These are phyloP conservation scores for Pitta sordida DNA, from an alignment of 2,113 vertebrate species.

Conservation along the genomic window DNA sequence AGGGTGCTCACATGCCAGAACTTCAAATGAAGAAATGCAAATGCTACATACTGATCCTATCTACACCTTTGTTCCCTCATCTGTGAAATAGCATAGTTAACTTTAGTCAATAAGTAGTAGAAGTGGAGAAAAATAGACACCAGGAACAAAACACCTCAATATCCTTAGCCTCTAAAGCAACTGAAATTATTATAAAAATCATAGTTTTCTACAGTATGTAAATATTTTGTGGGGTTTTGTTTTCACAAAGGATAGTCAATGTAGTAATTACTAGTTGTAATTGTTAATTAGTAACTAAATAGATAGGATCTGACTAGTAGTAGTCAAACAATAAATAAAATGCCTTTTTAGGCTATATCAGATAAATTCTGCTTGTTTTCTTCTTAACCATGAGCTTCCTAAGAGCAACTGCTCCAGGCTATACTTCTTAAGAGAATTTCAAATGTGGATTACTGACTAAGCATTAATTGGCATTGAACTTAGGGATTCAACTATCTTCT, in stretches of 20 bases:
- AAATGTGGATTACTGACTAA: not conserved
- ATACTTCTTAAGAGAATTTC: not conserved
- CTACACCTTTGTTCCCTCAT: constrained; percentile 17
- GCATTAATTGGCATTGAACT: not conserved
- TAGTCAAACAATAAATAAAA: not conserved
- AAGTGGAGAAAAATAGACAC: not conserved
- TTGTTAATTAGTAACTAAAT: constrained; percentile 21
- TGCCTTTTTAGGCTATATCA: constrained; percentile 13
- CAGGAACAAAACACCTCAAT: not conserved
- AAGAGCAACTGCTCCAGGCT: not conserved
- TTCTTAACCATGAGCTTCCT: not conserved
- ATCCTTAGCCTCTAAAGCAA: not conserved
- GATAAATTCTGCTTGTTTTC: constrained; percentile 11
- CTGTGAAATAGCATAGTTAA: constrained; percentile 22
- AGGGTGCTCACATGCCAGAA: not conserved
- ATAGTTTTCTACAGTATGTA: not conserved
- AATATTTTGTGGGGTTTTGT: not conserved
- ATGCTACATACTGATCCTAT: constrained; percentile 35
- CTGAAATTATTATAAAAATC: not conserved
- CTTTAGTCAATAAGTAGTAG: not conserved
- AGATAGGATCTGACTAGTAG: constrained; percentile 13
- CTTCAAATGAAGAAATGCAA: constrained; percentile 22
- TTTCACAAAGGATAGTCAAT: not conserved
- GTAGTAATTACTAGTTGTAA: not conserved
- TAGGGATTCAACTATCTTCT: not conserved